phyloP scores from a whole-genome alignment of 37 sponge, comb jelly and placozoan species.

The Beroe forskalii region DNA sequence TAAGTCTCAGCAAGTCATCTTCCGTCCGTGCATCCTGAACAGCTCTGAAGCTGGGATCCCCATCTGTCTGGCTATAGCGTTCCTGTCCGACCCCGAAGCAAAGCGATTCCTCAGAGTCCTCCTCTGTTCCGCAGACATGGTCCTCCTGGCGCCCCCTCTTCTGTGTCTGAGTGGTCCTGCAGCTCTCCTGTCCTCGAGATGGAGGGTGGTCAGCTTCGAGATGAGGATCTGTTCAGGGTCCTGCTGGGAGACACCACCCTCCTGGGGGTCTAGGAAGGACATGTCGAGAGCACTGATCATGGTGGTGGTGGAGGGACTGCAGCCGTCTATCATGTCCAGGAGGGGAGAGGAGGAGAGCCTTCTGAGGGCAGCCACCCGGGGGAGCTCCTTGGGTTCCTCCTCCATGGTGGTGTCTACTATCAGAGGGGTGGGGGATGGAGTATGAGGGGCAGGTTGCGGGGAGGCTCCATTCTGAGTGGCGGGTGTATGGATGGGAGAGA shows the following conservation, averaged over 20 bases:
- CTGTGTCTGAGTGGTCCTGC: not conserved
- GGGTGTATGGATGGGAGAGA: not conserved
- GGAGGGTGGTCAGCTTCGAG: not conserved
- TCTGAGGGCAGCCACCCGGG: not conserved
- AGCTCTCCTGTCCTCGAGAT: not conserved
- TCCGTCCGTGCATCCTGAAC: not conserved
- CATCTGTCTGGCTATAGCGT: not conserved
- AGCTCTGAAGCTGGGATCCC: not conserved
- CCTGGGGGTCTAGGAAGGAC: not conserved
- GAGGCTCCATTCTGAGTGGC: too few species aligned
- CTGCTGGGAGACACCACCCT: too few species aligned
- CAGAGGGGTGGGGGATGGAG: not conserved
- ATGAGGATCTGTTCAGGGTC: not conserved
- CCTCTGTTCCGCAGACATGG: not conserved
- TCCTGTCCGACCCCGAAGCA: not conserved
- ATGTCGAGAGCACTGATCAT: not conserved
- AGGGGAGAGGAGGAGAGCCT: not conserved
- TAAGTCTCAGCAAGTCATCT: not conserved
- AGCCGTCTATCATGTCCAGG: not conserved
- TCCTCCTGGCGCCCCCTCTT: not conserved
- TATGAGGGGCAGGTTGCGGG: too few species aligned
- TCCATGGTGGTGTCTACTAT: not conserved
- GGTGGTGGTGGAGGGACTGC: not conserved
- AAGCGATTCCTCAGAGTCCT: not conserved
- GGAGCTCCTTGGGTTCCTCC: not conserved